Percentiles rank a stretch among this genome's conserved stretches.
Evolutionary conservation across 2,113 vertebrate species (phyloP).

Genomic region (Mesembrinibis cayennensis): DNA sequence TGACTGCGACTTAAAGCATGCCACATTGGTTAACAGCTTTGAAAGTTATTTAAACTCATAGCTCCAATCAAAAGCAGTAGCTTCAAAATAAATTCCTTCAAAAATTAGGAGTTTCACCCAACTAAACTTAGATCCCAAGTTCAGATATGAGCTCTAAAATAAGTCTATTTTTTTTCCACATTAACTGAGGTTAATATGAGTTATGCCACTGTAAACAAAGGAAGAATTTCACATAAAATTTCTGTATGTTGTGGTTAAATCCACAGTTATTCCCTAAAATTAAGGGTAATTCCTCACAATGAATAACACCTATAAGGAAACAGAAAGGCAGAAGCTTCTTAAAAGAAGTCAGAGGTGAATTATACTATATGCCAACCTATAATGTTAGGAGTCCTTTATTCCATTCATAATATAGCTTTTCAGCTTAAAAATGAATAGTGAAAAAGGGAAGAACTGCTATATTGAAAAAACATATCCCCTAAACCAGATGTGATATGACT

Average conservation of each 20-base stretch:
- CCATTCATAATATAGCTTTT: background rate
- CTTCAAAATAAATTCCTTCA: background rate
- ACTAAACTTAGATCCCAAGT: background rate
- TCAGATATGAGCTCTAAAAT: background rate
- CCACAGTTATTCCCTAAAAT: background rate
- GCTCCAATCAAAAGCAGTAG: background rate
- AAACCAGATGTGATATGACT: background rate
- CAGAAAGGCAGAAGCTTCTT: background rate
- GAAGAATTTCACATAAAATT: background rate
- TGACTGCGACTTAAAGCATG: background rate
- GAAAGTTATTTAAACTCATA: background rate
- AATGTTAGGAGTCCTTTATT: background rate
- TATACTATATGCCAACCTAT: background rate
- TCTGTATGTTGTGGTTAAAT: constrained; percentile 9
- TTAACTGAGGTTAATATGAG: background rate
- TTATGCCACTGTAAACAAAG: background rate
- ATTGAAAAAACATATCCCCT: background rate
- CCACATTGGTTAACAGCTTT: background rate
- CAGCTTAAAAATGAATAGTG: background rate
- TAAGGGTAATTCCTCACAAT: background rate
- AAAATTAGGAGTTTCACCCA: background rate
- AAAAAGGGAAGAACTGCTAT: background rate
- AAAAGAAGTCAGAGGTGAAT: background rate
- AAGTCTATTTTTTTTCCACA: background rate
- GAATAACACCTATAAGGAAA: background rate